A percentile compares a stretch with the other conserved stretches of the same genome.
These are phyloP conservation scores for Hylyphantes graminicola DNA, from an alignment of 1,140 invertebrate species.

Conservation along the genomic window DNA sequence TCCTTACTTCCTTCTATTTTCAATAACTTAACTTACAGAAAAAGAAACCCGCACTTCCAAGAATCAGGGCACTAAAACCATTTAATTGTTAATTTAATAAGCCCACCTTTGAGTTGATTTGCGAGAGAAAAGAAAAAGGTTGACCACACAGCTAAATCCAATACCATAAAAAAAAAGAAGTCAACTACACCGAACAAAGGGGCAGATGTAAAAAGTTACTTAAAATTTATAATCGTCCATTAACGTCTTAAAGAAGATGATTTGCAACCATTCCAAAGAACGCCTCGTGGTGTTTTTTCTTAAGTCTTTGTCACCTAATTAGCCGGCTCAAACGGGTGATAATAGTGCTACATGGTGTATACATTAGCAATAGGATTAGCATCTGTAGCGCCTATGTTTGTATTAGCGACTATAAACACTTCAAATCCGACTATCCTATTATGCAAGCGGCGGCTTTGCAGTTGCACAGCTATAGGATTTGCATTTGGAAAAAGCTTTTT, in stretches of 20 bases:
- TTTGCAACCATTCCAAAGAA: constrained; percentile 49
- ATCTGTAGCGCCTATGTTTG: constrained; percentile 57
- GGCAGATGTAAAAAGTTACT: constrained; percentile 52
- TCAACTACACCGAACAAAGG: constrained; percentile 44
- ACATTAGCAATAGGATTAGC: constrained; percentile 61
- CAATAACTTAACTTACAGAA: neutral
- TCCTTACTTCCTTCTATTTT: neutral
- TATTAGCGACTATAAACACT: constrained; percentile 59
- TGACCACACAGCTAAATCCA: constrained; percentile 23
- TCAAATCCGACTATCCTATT: constrained; percentile 57
- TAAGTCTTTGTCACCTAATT: constrained; percentile 60
- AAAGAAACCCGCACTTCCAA: neutral
- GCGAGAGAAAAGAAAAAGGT: constrained; percentile 16
- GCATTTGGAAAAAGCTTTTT: constrained; percentile 51
- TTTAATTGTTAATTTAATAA: constrained; percentile 25
- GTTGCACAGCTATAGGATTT: constrained; percentile 48
- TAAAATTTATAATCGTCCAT: constrained; percentile 56
- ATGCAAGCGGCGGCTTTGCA: constrained; percentile 58
- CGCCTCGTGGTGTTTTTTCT: constrained; percentile 43
- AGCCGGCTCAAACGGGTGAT: constrained; percentile 58
- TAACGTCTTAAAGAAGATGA: constrained; percentile 55
- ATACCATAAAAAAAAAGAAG: constrained; percentile 25
- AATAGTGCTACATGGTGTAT: constrained; percentile 59
- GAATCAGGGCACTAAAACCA: neutral
- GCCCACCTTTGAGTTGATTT: constrained; percentile 2